phyloP scores from a whole-genome alignment of 2,797 vertebrate species.

The Petrocephalus schoutedeni region DNA sequence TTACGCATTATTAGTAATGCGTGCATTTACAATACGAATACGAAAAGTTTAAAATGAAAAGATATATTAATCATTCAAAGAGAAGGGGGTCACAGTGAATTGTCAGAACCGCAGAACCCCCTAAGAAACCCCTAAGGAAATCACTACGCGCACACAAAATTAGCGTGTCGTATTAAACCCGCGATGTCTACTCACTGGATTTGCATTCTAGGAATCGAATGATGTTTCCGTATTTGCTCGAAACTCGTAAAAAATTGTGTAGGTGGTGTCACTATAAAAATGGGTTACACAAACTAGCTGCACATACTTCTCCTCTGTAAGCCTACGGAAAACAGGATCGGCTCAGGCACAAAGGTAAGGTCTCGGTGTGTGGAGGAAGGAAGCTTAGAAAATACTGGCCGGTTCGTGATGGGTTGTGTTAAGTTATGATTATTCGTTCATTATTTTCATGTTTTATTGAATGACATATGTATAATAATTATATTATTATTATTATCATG shows the following conservation, averaged over 20 bases:
- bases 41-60: neutral
- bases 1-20: neutral
- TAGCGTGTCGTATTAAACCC: neutral
- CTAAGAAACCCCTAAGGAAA: slow-evolving; percentile 1
- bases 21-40: neutral
- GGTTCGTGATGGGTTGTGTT: neutral
- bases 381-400: neutral
- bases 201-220: neutral
- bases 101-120: neutral
- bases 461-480: neutral
- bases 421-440: neutral
- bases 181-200: neutral
- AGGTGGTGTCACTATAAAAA: slow-evolving; percentile 11
- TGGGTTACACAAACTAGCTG: neutral
- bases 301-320: neutral
- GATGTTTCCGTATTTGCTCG: neutral
- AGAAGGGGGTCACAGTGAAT: neutral
- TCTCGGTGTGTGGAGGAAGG: neutral
- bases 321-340: neutral
- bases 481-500: neutral
- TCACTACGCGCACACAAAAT: neutral
- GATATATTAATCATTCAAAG: neutral
- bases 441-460: neutral
- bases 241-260: neutral
- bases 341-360: neutral